Evolutionary conservation across 2,113 vertebrate species (phyloP).

Genomic region (Ranitomeya imitator): DNA sequence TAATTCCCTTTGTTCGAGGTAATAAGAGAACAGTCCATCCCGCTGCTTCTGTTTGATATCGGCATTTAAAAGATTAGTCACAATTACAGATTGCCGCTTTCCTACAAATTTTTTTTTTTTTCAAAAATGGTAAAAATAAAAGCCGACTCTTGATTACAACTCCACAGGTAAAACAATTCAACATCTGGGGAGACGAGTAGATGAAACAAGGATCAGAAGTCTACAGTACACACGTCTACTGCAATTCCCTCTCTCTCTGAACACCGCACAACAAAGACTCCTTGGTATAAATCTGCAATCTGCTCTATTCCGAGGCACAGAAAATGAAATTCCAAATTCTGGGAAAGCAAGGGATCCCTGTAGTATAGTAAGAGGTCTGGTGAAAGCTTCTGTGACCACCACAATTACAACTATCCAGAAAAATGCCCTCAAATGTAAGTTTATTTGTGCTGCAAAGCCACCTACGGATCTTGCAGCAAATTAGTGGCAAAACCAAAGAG

Average conservation of each 20-base stretch:
- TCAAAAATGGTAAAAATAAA: constrained; percentile 35
- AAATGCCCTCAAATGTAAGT: too few relatives aligned
- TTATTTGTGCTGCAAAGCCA: too few relatives aligned
- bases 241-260: constrained; percentile 17
- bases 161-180: constrained; percentile 56
- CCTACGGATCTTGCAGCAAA: too few relatives aligned
- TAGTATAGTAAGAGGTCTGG: not conserved
- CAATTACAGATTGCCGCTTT: constrained; percentile 61
- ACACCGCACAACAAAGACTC: not conserved
- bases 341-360: not conserved
- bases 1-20: constrained; percentile 66
- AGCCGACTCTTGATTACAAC: constrained; percentile 57
- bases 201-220: constrained; percentile 3
- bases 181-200: constrained; percentile 45
- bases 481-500: too few relatives aligned
- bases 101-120: not conserved
- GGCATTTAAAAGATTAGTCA: constrained; percentile 62
- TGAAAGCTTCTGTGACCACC: too few relatives aligned
- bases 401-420: too few relatives aligned
- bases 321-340: not conserved
- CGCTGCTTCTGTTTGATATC: constrained; percentile 60
- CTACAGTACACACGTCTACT: constrained; percentile 2
- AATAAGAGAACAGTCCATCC: constrained; percentile 62
- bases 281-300: not conserved
- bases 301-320: not conserved